phyloP scores from a whole-genome alignment of 2,113 vertebrate genomes.

The Cathartes aura region DNA sequence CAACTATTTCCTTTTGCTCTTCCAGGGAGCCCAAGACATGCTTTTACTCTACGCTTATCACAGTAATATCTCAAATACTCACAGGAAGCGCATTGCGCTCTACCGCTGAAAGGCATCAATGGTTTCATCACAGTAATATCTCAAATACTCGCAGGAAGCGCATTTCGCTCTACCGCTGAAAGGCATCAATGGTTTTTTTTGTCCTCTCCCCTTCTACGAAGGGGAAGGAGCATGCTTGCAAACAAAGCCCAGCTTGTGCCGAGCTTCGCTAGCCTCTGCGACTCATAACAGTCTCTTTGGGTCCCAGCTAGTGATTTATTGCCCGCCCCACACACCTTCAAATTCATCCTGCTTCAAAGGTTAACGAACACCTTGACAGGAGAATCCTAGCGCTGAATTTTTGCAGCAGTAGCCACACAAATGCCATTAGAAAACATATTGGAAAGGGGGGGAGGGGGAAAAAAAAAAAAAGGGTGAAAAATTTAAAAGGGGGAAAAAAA shows the following conservation, averaged over 20 bases:
- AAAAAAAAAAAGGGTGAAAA: not conserved
- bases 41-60: fast-evolving
- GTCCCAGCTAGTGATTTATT: not conserved
- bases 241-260: not conserved
- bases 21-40: not conserved
- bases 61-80: not conserved
- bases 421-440: not conserved
- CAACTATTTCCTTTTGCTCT: not conserved
- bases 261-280: not conserved
- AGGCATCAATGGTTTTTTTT: fast-evolving
- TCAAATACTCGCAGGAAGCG: not conserved
- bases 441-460: not conserved
- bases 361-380: not conserved
- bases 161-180: not conserved
- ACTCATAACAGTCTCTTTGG: not conserved
- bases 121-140: not conserved
- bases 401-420: not conserved
- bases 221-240: not conserved
- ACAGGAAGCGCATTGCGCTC: not conserved
- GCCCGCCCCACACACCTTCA: too few relatives aligned
- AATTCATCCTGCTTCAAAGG: not conserved
- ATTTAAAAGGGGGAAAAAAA: not conserved
- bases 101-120: fast-evolving
- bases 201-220: not conserved
- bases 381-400: not conserved